A percentile compares a stretch with the other conserved stretches of the same genome.
phyloP scores from a whole-genome alignment of 2,888 invertebrate genomes.

The Adelphocoris suturalis region DNA sequence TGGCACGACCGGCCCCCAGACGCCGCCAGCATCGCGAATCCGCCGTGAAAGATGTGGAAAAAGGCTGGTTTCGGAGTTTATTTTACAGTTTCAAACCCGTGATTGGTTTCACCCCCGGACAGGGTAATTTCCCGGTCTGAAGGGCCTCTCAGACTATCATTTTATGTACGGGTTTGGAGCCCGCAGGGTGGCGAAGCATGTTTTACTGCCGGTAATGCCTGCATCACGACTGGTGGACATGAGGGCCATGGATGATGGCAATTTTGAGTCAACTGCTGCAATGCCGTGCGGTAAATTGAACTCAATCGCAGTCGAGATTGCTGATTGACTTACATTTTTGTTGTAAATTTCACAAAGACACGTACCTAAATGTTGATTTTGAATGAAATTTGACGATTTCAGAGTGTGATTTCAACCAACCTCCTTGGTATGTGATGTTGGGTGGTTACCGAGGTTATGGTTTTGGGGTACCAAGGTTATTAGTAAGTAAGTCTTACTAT shows the following conservation, averaged over 20 bases:
- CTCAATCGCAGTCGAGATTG: too few relatives aligned
- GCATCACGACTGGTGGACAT: not conserved
- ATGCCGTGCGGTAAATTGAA: too few relatives aligned
- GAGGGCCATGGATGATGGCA: not conserved
- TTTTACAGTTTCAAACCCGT: not conserved
- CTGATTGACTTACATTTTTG: too few relatives aligned
- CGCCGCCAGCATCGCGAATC: not conserved
- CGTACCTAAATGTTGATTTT: too few relatives aligned
- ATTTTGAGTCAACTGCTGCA: too few relatives aligned
- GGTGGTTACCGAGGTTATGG: too few relatives aligned
- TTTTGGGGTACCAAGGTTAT: too few relatives aligned
- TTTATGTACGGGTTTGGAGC: not conserved
- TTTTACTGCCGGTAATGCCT: not conserved
- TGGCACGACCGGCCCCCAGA: not conserved
- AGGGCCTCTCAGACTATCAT: not conserved
- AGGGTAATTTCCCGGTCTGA: conserved; percentile 1
- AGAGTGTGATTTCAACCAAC: too few relatives aligned
- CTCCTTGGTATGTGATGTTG: too few relatives aligned
- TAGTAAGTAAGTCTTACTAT: too few relatives aligned
- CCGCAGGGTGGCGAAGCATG: conserved; percentile 3
- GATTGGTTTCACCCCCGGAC: not conserved
- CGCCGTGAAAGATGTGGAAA: not conserved
- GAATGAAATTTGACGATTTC: too few relatives aligned
- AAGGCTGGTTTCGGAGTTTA: not conserved
- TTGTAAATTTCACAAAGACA: too few relatives aligned